A percentile compares a stretch with the other conserved stretches of the same genome.
These are phyloP conservation scores for Agonum fuliginosum DNA, from an alignment of 2,888 invertebrate genomes.

Conservation along the genomic window DNA sequence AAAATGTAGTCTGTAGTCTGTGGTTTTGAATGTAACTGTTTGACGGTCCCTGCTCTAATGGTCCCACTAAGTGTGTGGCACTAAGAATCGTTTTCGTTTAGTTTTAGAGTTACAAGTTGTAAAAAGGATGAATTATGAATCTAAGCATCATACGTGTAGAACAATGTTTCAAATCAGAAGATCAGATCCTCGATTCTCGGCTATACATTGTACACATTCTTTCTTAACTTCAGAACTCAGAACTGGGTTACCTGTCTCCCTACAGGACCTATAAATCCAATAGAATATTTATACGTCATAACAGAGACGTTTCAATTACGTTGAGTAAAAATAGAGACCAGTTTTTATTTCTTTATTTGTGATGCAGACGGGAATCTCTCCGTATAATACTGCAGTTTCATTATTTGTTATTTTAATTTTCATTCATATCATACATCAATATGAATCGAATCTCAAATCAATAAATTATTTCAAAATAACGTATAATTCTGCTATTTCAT, in stretches of 20 bases:
- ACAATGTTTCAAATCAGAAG: slow-evolving; percentile 17
- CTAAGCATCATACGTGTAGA: slow-evolving; percentile 31
- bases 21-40: background rate
- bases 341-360: background rate
- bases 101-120: slow-evolving; percentile 3
- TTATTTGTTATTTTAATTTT: slow-evolving; percentile 5
- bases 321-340: slow-evolving; percentile 7
- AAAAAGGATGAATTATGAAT: slow-evolving; percentile 49
- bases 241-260: slow-evolving; percentile 48
- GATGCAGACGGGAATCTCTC: background rate
- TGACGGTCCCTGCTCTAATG: background rate
- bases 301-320: slow-evolving; percentile 44
- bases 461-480: background rate
- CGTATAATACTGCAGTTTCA: background rate
- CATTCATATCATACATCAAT: background rate
- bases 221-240: background rate
- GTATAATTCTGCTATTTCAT: background rate
- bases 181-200: background rate
- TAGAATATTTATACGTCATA: slow-evolving; percentile 26
- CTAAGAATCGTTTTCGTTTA: slow-evolving; percentile 34
- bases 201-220: slow-evolving; percentile 11
- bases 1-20: too few relatives aligned
- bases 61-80: slow-evolving; percentile 37
- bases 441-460: background rate
- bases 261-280: slow-evolving; percentile 30